These are phyloP conservation scores for Ameiurus melas DNA, from an alignment of 2,113 vertebrate species.

Conservation along the genomic window DNA sequence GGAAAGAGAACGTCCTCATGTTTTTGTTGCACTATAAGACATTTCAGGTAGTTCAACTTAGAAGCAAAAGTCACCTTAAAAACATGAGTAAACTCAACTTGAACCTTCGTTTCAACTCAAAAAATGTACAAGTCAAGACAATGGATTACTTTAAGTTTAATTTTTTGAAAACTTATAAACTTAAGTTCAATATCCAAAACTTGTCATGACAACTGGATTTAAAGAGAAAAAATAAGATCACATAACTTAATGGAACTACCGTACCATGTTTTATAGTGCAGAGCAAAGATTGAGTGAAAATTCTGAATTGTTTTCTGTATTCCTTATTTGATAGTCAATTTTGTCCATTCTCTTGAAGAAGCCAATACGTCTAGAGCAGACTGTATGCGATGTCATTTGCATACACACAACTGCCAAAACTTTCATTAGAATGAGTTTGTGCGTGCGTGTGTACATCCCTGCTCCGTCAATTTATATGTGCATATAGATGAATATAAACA, in stretches of 20 bases:
- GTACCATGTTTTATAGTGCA: no score
- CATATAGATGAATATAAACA: slow-evolving; percentile 8
- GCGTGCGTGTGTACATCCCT: not conserved
- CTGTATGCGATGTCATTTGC: not conserved
- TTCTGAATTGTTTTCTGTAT: not conserved
- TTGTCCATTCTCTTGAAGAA: not conserved
- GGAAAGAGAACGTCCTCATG: not conserved
- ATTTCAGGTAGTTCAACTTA: no score
- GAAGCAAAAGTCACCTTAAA: no score
- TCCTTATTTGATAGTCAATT: not conserved
- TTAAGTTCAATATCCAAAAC: no score
- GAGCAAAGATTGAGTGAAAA: not conserved
- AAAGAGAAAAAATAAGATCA: no score
- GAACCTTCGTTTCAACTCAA: no score
- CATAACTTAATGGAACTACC: no score
- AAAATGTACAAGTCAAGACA: no score
- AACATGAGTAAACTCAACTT: no score
- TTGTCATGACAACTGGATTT: no score
- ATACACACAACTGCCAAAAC: not conserved
- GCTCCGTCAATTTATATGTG: not conserved
- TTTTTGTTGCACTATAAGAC: not conserved
- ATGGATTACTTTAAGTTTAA: no score
- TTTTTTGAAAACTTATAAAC: no score
- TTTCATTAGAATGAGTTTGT: not conserved
- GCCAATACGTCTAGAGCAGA: not conserved